A percentile compares a stretch with the other conserved stretches of the same genome.
phyloP scores from a whole-genome alignment of 2,113 vertebrate species.

The Paradoxurus hermaphroditus region DNA sequence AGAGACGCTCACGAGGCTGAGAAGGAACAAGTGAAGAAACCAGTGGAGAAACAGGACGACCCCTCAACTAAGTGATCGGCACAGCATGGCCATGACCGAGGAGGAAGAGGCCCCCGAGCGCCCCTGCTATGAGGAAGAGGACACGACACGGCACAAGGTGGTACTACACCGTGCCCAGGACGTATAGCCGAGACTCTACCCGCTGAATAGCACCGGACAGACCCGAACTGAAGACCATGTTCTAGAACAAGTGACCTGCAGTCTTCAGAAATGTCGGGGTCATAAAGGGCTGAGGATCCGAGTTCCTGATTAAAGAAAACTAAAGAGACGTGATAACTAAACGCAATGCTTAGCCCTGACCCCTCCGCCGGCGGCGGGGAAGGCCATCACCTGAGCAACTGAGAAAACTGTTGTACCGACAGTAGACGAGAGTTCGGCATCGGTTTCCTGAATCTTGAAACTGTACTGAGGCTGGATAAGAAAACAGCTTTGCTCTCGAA shows the following conservation, averaged over 20 bases:
- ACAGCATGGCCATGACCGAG: not conserved
- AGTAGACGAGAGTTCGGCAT: not conserved
- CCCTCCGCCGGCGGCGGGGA: not conserved
- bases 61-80: not conserved
- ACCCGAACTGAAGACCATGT: not conserved
- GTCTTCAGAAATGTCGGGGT: not conserved
- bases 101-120: not conserved
- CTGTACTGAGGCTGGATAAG: not conserved
- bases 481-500: not conserved
- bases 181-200: not conserved
- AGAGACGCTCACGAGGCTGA: not conserved
- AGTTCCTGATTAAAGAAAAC: not conserved
- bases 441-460: not conserved
- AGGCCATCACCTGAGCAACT: not conserved
- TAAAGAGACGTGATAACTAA: not conserved
- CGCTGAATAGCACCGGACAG: not conserved
- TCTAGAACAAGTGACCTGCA: not conserved
- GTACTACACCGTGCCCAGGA: not conserved
- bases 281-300: not conserved
- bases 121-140: not conserved
- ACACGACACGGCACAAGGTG: not conserved
- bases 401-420: not conserved
- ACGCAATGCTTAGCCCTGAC: not conserved
- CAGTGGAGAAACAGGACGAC: not conserved
- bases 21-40: not conserved